Conservation (phyloP, 2,888 invertebrate species). For the Tipula unca region DNA sequence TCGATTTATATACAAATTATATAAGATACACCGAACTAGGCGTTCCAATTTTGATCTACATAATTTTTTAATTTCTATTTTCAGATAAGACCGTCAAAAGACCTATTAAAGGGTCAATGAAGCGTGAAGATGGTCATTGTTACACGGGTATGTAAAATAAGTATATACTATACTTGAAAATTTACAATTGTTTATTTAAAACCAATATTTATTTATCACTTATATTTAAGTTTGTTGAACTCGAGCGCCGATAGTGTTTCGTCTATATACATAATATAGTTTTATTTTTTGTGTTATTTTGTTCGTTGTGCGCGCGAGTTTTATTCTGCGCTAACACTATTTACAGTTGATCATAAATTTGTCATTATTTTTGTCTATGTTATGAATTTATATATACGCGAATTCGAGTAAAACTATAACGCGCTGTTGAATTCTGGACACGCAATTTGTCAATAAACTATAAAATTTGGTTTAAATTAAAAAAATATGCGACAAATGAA, state of each 20-base stretch:
- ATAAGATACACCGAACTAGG: background rate
- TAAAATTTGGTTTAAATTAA: background rate
- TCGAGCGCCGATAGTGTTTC: background rate
- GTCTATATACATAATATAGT: no score
- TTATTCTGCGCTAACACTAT: background rate
- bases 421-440: background rate
- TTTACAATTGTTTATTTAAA: background rate
- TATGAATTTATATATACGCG: background rate
- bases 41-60: background rate
- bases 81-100: background rate
- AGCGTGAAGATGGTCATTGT: slow-evolving; percentile 64
- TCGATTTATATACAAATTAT: background rate
- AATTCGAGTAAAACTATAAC: background rate
- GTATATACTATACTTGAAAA: background rate
- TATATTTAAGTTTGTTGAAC: background rate
- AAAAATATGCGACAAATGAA: background rate
- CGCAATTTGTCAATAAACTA: background rate
- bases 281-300: background rate
- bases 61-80: background rate
- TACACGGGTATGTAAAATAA: slow-evolving; percentile 57
- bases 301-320: background rate
- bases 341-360: slow-evolving; percentile 14
- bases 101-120: slow-evolving; percentile 36
- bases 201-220: background rate
- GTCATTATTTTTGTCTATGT: background rate